Percentiles rank a stretch among this genome's conserved stretches.
phyloP scores from a whole-genome alignment of 1,140 invertebrate species.

The Brachionus sp. region DNA sequence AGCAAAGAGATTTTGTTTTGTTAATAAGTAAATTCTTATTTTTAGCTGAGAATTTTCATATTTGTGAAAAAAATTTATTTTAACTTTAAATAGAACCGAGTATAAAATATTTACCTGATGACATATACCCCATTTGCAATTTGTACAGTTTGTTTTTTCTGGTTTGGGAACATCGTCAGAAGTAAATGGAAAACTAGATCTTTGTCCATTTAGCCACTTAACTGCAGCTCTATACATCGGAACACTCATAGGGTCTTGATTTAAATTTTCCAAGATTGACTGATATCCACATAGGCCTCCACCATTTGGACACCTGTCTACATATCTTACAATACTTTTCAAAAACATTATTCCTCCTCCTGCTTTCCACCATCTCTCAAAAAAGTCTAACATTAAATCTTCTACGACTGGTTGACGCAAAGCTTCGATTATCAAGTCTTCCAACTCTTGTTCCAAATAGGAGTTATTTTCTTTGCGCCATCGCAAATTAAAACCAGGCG shows the following conservation, averaged over 20 bases:
- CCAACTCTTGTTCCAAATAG: background rate
- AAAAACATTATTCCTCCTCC: conserved; percentile 8
- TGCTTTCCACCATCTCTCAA: conserved; percentile 27
- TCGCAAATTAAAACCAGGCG: background rate
- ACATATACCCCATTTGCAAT: conserved; percentile 12
- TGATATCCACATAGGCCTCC: conserved; percentile 49
- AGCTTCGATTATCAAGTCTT: conserved; percentile 24
- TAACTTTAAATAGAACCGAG: too few relatives aligned
- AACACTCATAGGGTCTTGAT: conserved; percentile 49
- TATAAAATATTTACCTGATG: background rate
- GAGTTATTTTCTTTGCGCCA: background rate
- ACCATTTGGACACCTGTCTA: background rate
- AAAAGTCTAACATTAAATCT: background rate
- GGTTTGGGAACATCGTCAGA: conserved; percentile 14
- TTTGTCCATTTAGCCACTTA: conserved; percentile 42
- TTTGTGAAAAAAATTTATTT: too few relatives aligned
- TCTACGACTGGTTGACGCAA: background rate
- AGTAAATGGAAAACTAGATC: conserved; percentile 4
- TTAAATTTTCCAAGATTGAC: conserved; percentile 51
- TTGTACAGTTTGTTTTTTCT: background rate
- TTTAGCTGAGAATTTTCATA: too few relatives aligned
- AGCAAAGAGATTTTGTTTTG: too few relatives aligned
- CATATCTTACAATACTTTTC: background rate
- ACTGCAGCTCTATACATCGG: conserved; percentile 50
- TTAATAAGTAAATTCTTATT: too few relatives aligned